Conservation (phyloP, 1,140 invertebrate genomes). For the Manduca sexta region DNA sequence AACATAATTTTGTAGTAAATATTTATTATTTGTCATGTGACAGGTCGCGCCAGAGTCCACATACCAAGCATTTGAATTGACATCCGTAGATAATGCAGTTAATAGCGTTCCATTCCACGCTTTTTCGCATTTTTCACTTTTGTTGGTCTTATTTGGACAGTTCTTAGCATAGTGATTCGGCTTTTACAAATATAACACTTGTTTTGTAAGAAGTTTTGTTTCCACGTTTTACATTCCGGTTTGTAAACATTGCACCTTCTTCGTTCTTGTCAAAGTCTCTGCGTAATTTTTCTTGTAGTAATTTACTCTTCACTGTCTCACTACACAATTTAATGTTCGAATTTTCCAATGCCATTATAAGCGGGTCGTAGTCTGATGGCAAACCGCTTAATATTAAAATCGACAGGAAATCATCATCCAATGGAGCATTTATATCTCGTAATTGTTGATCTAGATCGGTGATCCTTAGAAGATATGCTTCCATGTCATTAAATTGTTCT, state of each 20-base stretch:
- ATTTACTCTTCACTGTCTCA: conserved; percentile 27
- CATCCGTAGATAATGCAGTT: conserved; percentile 13
- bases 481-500: no score
- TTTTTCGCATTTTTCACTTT: conserved; percentile 15
- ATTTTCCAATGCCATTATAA: conserved; percentile 35
- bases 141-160: conserved; percentile 11
- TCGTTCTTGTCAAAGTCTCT: conserved; percentile 17
- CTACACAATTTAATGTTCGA: conserved; percentile 28
- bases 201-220: conserved; percentile 10
- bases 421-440: conserved; percentile 24
- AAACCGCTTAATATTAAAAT: conserved; percentile 37
- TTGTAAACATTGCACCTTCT: conserved; percentile 17
- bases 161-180: conserved; percentile 18
- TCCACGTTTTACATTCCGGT: conserved; percentile 9
- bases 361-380: conserved; percentile 26
- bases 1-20: no score
- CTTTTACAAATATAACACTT: conserved; percentile 21
- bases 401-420: conserved; percentile 34
- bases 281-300: conserved; percentile 25
- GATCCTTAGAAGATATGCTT: no score
- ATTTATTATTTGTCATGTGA: no score
- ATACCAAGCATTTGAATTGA: conserved; percentile 22
- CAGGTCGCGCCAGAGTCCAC: conserved; percentile 17
- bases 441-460: no score
- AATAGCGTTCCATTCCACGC: conserved; percentile 21